Conservation (phyloP, 1,140 invertebrate species). For the Neelides sp. region DNA sequence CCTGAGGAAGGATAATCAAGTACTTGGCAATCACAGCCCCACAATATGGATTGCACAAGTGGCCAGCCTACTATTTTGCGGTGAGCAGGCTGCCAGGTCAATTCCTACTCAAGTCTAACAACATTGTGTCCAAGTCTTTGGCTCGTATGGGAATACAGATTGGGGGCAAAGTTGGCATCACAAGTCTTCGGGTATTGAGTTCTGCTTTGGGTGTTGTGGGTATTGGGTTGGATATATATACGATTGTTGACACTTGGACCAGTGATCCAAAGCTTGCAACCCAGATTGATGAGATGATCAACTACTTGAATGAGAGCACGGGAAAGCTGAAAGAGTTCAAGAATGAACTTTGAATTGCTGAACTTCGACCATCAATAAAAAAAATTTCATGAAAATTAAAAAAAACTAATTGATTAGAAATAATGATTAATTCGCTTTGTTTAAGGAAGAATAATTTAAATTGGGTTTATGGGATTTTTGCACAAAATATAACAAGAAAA, state of each 20-base stretch:
- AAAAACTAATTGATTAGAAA: too few species aligned
- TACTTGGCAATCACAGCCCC: not conserved
- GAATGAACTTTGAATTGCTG: too few species aligned
- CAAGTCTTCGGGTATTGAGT: not conserved
- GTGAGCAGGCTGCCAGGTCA: not conserved
- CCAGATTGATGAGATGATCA: not conserved
- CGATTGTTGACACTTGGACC: constrained; percentile 5
- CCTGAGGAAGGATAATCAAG: too few species aligned
- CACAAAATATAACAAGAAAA: too few species aligned
- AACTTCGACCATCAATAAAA: too few species aligned
- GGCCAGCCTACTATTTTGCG: not conserved
- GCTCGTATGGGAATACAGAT: not conserved
- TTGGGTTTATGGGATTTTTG: too few species aligned
- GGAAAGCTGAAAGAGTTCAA: constrained; percentile 1
- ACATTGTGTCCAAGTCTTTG: not conserved
- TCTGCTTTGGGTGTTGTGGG: not conserved
- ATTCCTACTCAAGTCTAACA: not conserved
- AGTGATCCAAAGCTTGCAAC: not conserved
- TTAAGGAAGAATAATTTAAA: too few species aligned
- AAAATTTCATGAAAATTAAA: too few species aligned
- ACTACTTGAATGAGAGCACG: not conserved
- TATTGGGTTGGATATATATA: not conserved
- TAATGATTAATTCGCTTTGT: too few species aligned
- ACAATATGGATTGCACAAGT: not conserved
- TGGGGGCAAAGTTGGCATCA: not conserved